These are phyloP conservation scores for Dendrolimus punctatus DNA, from an alignment of 1,140 invertebrate genomes.

Conservation along the genomic window DNA sequence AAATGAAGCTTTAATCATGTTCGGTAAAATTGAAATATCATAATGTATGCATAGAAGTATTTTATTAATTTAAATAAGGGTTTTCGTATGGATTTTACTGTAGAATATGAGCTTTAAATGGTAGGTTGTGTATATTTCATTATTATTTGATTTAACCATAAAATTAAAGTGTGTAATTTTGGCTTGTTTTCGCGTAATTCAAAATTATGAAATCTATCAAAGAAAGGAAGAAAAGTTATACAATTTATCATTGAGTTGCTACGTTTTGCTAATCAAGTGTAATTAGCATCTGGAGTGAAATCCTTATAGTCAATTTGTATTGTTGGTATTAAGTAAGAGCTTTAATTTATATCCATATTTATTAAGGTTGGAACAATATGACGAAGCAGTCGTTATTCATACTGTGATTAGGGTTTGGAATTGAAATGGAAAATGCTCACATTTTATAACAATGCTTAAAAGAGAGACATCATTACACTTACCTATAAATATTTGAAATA, in stretches of 20 bases:
- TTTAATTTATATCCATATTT: constrained; percentile 41
- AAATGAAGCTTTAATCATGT: too few relatives aligned
- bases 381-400: constrained; percentile 26
- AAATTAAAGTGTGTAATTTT: too few relatives aligned
- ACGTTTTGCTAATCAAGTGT: constrained; percentile 16
- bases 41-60: too few relatives aligned
- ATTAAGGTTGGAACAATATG: constrained; percentile 23
- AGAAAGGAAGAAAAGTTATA: background rate
- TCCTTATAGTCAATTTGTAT: constrained; percentile 27
- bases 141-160: too few relatives aligned
- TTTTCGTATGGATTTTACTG: too few relatives aligned
- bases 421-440: constrained; percentile 26
- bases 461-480: constrained; percentile 7
- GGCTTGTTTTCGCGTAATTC: background rate
- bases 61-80: too few relatives aligned
- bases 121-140: too few relatives aligned
- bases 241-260: constrained; percentile 1
- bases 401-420: constrained; percentile 27
- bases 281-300: constrained; percentile 17
- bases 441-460: constrained; percentile 30
- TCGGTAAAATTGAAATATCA: too few relatives aligned
- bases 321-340: constrained; percentile 23
- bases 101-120: too few relatives aligned
- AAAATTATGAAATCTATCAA: background rate
- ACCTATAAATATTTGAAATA: constrained; percentile 29